Base-by-base conservation (phyloP, 2,797 vertebrate species). In the Luscinia luscinia region DNA sequence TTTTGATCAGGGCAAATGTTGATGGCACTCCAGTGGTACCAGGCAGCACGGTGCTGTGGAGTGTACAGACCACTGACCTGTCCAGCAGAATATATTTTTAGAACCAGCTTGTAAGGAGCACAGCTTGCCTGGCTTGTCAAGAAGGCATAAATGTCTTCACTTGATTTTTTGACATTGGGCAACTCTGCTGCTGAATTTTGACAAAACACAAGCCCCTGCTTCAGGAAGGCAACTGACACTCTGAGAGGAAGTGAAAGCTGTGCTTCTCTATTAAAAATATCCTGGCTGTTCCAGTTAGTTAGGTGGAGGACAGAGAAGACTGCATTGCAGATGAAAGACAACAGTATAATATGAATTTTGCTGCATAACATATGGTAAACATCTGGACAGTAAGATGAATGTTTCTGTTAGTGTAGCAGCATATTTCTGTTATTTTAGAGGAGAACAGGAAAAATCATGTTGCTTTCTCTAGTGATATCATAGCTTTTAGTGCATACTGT, bases 41-140 rank as follows among this genome's bases (percentile, higher is more conserved):
- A 61, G 84, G 58, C 49, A 73, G 59, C 1, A 1, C 5, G 1
- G 15, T 74, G 41, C 61, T 84, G 15, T 93, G 40, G 62, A 93
- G 76, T 8, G 22, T 62, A 57, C 77, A 81, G 69, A 63, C 97
- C 57, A 91, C 79, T 98, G 98, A 97, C 98, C 98, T 95, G 97
- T 97, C 98, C 98, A 96, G 98, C 98, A 98, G 95, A 95, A 96
- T 19, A 0, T 69, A 97, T 81, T 97, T 90, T 88, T 87, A 96
- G 96, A 97, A 97, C 95, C 91, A 94, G 95, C 95, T 98, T 97
- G 98, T 97, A 95, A 96, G 97, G 96, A 87, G 87, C 90, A 97
- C 96, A 97, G 97, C 97, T 97, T 97, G 30, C 97, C 97, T 97
- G 98, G 97, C 97, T 98, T 98, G 98, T 98, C 98, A 98, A 88